Conservation (phyloP, 2,113 vertebrate species). For the Sander vitreus region DNA sequence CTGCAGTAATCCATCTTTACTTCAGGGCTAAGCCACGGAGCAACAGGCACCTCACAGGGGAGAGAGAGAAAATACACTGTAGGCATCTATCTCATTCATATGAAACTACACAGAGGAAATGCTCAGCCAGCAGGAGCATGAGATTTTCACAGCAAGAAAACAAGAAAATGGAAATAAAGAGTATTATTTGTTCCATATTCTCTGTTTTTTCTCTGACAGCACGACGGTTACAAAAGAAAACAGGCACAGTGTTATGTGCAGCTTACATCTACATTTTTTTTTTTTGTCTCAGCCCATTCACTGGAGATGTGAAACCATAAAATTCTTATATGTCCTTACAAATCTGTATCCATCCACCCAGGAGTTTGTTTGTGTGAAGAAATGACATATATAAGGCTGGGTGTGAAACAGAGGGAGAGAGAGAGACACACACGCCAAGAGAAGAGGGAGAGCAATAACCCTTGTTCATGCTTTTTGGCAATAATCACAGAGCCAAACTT, state of each 20-base stretch:
- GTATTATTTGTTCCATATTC: constrained; percentile 33
- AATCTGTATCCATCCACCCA: constrained; percentile 40
- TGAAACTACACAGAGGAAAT: constrained; percentile 42
- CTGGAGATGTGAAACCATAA: constrained; percentile 8
- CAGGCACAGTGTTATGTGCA: neutral
- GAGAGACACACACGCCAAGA: constrained; percentile 42
- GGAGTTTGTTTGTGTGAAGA: constrained; percentile 60
- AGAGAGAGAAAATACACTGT: constrained; percentile 53
- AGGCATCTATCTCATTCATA: constrained; percentile 61
- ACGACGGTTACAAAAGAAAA: neutral
- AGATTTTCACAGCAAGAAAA: constrained; percentile 63
- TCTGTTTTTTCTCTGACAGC: constrained; percentile 20
- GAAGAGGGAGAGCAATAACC: constrained; percentile 38
- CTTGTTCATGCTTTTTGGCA: constrained; percentile 77
- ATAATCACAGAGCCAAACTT: constrained; percentile 65
- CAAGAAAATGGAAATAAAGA: constrained; percentile 45
- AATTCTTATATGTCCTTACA: constrained; percentile 32
- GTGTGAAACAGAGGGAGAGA: constrained; percentile 62
- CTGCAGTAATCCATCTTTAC: constrained; percentile 82
- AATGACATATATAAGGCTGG: constrained; percentile 55
- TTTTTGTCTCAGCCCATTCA: constrained; percentile 24
- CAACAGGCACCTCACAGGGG: constrained; percentile 73
- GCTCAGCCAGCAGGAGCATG: constrained; percentile 41
- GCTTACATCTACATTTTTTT: neutral
- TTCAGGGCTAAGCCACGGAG: constrained; percentile 67